Conservation (phyloP, 1,140 invertebrate genomes). For the Harpegnathos saltator region DNA sequence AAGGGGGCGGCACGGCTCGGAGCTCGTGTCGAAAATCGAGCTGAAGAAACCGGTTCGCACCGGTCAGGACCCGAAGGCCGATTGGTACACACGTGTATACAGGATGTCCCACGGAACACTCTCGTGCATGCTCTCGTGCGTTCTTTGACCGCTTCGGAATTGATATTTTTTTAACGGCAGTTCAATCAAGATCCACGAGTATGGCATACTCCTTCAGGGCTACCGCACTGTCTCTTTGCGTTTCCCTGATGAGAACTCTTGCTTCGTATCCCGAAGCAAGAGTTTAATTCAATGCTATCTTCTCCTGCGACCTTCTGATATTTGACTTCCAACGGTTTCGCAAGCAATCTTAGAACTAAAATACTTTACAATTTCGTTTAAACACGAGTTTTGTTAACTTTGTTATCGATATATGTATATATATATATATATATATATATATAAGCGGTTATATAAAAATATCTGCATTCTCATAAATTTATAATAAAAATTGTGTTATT, state of each 20-base stretch:
- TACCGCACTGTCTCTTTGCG: not conserved
- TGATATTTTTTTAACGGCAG: not conserved
- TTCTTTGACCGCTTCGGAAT: not conserved
- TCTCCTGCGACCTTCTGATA: not conserved
- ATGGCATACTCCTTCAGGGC: no score
- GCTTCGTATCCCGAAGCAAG: not conserved
- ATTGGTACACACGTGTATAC: conserved; percentile 48
- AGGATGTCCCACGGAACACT: conserved; percentile 2
- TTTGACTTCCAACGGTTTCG: not conserved
- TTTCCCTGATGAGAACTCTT: conserved; percentile 4
- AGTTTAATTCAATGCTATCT: not conserved
- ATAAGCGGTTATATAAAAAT: not conserved
- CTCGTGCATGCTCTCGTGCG: not conserved
- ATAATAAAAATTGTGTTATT: no score
- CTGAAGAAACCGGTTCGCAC: conserved; percentile 67
- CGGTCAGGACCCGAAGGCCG: conserved; percentile 53
- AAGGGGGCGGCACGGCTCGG: conserved; percentile 18
- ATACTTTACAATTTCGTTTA: not conserved
- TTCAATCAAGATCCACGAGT: not conserved
- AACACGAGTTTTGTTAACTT: not conserved
- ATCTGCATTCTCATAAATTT: no score
- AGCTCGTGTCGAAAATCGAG: conserved; percentile 68
- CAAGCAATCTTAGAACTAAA: not conserved
- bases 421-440: not conserved
- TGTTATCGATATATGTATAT: not conserved